Base-by-base conservation (phyloP, 1,140 invertebrate genomes). In the Drosophila lacteicornis region DNA sequence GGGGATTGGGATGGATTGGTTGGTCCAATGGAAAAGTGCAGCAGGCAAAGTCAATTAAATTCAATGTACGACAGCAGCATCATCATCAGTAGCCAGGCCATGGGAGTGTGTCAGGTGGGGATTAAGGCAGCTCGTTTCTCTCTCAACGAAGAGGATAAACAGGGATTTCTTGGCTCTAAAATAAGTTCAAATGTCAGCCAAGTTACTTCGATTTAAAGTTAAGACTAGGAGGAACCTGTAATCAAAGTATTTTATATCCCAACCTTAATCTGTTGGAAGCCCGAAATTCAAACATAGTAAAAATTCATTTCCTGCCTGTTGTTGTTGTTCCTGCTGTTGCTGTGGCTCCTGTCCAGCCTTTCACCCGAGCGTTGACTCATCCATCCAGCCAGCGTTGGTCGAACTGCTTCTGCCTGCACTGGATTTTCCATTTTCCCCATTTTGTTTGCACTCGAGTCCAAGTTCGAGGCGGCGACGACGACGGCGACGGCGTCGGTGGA, bases 41-140 rank as follows among this genome's bases (percentile, higher is more conserved):
- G 51, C 61, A 53, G 49, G 57, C 53, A 78, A 70, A 82, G 84
- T 87, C 76, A 86, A 86, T 87, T 86, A 82, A 74, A 78, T 50
- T 19, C 36, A 71, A 45, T 67, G 45, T 55, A 40, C 22, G 13
- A 25, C 66, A 70, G 30, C 67, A 70, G 30, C 67, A 69, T 36
- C 66, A 69, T 19, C 66, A 69, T 43, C 49, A 53, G 40, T 27
- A 19, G 25, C 30, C 38, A 36, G 19, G 36, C 15, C 9, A 59
- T 19, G 45, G 17, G 36, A 68, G 49, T 40, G 51, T 67, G 43
- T 62, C 67, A 45, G 40, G 40, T 67, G 61, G 67, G 67, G 62
- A 69, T 67, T 69, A 67, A 62, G 11, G 1, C 12, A 53, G 27
- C 36, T 27, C 8, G 49, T 42, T 62, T 51, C 46, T 51, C 25